Evolutionary conservation across 2,797 vertebrate species (phyloP).

Genomic region (Chrosomus eos): DNA sequence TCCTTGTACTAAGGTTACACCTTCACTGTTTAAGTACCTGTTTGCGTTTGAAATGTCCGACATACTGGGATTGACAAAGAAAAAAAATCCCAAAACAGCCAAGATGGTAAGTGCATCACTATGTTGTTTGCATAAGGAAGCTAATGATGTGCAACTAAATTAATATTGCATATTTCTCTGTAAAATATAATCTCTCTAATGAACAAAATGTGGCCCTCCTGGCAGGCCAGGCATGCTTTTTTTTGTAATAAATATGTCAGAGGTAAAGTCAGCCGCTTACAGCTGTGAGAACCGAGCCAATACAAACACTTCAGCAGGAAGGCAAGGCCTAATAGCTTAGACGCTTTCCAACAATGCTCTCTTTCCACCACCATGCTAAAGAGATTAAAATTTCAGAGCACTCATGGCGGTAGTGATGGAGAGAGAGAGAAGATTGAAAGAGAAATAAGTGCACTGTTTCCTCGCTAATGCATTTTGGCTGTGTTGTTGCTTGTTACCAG

Average conservation of each 20-base stretch:
- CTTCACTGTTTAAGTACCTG: slow-evolving; percentile 25
- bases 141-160: slow-evolving; percentile 61
- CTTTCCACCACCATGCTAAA: slow-evolving; percentile 47
- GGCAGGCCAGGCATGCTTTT: slow-evolving; percentile 46
- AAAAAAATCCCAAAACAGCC: slow-evolving; percentile 41
- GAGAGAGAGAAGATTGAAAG: slow-evolving; percentile 12
- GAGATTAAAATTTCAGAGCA: slow-evolving; percentile 43
- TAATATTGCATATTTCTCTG: slow-evolving; percentile 60
- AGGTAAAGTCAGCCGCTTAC: slow-evolving; percentile 53
- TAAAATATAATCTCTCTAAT: slow-evolving; percentile 64
- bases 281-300: slow-evolving; percentile 50
- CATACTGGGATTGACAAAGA: slow-evolving; percentile 14
- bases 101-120: slow-evolving; percentile 35
- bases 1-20: neutral
- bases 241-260: slow-evolving; percentile 59
- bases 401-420: slow-evolving; percentile 36
- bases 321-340: slow-evolving; percentile 53
- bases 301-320: slow-evolving; percentile 57
- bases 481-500: slow-evolving; percentile 22
- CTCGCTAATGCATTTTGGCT: slow-evolving; percentile 48
- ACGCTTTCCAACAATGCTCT: slow-evolving; percentile 54
- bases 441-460: slow-evolving; percentile 27
- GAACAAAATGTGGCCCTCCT: slow-evolving; percentile 62
- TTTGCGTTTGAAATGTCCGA: slow-evolving; percentile 35
- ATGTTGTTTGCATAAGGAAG: slow-evolving; percentile 55